Percentiles rank a stretch among this genome's conserved stretches.
Conservation (phyloP, 2,113 vertebrate species). For the Paratilapia polleni region DNA sequence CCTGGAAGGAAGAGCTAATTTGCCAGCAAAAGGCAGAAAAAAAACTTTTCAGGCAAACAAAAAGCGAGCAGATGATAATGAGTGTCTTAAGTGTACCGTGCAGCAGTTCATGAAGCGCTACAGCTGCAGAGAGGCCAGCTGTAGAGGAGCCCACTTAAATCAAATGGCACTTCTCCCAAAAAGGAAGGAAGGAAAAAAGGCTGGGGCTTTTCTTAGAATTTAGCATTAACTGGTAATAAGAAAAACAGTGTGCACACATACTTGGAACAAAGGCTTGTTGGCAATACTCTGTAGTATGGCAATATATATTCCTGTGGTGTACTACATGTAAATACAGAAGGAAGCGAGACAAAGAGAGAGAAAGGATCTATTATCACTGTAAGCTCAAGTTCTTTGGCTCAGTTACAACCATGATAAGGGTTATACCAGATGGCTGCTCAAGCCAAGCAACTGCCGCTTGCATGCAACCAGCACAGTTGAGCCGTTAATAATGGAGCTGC, state of each 20-base stretch:
- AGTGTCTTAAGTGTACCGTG: slow-evolving; percentile 12
- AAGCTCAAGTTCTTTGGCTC: slow-evolving; percentile 73
- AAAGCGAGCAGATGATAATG: slow-evolving; percentile 11
- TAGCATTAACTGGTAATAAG: slow-evolving; percentile 30
- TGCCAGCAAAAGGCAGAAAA: slow-evolving; percentile 26
- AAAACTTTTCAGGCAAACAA: slow-evolving; percentile 30
- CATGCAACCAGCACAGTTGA: slow-evolving; percentile 32
- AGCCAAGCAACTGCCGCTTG: slow-evolving; percentile 33
- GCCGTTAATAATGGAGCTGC: slow-evolving; percentile 15
- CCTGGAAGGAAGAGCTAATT: slow-evolving; percentile 20
- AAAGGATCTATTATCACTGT: slow-evolving; percentile 9
- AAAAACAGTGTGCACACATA: slow-evolving; percentile 38
- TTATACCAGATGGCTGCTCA: slow-evolving; percentile 17
- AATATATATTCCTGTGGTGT: slow-evolving; percentile 43
- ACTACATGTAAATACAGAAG: slow-evolving; percentile 30
- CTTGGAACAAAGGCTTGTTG: slow-evolving; percentile 70
- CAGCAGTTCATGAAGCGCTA: slow-evolving; percentile 31
- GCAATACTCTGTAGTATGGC: slow-evolving; percentile 49
- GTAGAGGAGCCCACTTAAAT: slow-evolving; percentile 47
- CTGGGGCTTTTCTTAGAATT: slow-evolving; percentile 16
- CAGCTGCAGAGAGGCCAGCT: slow-evolving; percentile 53
- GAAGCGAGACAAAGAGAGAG: slow-evolving; percentile 8
- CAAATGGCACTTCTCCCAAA: slow-evolving; percentile 47
- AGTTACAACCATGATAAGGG: slow-evolving; percentile 37
- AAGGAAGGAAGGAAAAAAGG: slow-evolving; percentile 6